Conservation (phyloP, 2,888 invertebrate genomes). For the Osmoderma eremita region DNA sequence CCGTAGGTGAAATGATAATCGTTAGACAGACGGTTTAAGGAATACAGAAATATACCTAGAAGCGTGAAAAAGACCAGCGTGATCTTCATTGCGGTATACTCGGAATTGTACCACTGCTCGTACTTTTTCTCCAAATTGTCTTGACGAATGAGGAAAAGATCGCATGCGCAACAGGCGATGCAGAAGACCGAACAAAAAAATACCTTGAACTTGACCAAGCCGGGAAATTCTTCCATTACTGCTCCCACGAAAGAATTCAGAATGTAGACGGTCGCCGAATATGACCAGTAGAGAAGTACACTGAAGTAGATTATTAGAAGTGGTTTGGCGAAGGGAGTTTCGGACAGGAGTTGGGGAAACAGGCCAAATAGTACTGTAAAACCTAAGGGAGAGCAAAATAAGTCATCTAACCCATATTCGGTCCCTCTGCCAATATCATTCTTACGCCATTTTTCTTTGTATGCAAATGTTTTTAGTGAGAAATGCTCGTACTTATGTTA, state of each 20-base stretch:
- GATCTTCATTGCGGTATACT: conserved; percentile 26
- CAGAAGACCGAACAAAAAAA: conserved; percentile 22
- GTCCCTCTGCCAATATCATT: too few relatives aligned
- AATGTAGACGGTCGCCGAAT: conserved; percentile 33
- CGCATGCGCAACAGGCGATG: conserved; percentile 20
- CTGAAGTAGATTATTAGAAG: conserved; percentile 19
- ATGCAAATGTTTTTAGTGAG: too few relatives aligned
- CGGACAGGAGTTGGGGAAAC: conserved; percentile 30
- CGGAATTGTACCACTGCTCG: conserved; percentile 12
- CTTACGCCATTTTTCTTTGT: too few relatives aligned
- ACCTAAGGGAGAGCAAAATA: conserved; percentile 9
- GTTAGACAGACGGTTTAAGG: conserved; percentile 29
- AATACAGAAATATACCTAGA: conserved; percentile 34
- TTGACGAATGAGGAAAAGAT: conserved; percentile 3
- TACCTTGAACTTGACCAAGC: conserved; percentile 20
- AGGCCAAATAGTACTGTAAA: conserved; percentile 28
- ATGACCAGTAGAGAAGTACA: conserved; percentile 38
- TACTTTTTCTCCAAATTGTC: conserved; percentile 19
- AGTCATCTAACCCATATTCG: not conserved
- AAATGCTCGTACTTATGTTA: too few relatives aligned
- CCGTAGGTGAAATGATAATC: conserved; percentile 42
- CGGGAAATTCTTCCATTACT: conserved; percentile 34
- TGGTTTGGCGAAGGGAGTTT: not conserved
- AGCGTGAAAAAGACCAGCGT: conserved; percentile 29
- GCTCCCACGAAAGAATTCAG: conserved; percentile 39